Conservation (phyloP, 2,797 vertebrate genomes). For the Trematomus bernacchii region DNA sequence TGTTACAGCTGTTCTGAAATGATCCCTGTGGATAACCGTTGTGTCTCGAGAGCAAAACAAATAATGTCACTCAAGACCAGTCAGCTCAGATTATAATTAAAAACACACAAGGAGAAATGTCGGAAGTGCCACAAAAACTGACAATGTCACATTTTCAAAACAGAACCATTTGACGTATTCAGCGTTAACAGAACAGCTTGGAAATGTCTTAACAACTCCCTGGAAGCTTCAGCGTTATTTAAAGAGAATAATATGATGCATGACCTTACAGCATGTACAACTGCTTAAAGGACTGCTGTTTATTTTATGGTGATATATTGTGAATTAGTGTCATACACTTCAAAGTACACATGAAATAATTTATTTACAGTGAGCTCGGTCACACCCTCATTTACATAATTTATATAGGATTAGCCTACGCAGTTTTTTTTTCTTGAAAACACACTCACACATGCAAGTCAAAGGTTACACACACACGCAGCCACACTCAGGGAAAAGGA, state of each 20-base stretch:
- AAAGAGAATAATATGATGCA: constrained; percentile 69
- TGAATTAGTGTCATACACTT: constrained; percentile 65
- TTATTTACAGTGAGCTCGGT: constrained; percentile 76
- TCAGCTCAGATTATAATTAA: constrained; percentile 31
- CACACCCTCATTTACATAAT: constrained; percentile 74
- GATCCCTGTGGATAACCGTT: constrained; percentile 68
- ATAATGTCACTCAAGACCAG: constrained; percentile 38
- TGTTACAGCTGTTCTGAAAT: constrained; percentile 89
- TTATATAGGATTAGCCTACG: constrained; percentile 61
- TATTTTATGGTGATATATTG: constrained; percentile 48
- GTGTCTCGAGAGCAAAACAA: constrained; percentile 50
- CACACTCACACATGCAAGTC: constrained; percentile 37
- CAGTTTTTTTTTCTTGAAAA: constrained; percentile 27
- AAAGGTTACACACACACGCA: constrained; percentile 11
- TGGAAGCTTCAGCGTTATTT: not conserved
- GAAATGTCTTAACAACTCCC: not conserved
- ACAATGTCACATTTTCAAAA: constrained; percentile 17
- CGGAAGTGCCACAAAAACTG: constrained; percentile 18
- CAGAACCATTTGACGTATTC: not conserved
- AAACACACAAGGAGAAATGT: constrained; percentile 7
- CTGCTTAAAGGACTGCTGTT: constrained; percentile 39
- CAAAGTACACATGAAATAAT: constrained; percentile 71
- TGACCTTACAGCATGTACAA: constrained; percentile 72
- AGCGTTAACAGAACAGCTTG: not conserved
- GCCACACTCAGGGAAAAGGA: constrained; percentile 39